Percentiles rank a stretch among this genome's conserved stretches.
Conservation (phyloP, 2,888 invertebrate genomes). For the Neoitamus cyanurus region DNA sequence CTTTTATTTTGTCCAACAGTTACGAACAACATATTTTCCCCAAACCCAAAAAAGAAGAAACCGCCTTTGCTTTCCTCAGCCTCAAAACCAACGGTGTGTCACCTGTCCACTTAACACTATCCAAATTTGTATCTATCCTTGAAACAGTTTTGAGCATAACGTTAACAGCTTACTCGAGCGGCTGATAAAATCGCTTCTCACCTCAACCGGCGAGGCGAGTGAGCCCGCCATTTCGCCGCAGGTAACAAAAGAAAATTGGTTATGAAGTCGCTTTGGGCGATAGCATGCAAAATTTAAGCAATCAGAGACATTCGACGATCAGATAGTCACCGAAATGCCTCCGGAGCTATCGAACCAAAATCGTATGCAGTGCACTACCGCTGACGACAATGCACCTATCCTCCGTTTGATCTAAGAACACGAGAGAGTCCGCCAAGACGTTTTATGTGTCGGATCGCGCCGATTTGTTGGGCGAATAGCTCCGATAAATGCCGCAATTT, state of each 20-base stretch:
- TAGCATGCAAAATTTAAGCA: neutral
- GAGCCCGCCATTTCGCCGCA: neutral
- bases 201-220: neutral
- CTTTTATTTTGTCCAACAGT: neutral
- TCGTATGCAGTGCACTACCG: neutral
- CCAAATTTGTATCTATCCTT: constrained; percentile 10
- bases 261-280: constrained; percentile 6
- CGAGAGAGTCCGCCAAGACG: neutral
- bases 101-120: neutral
- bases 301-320: neutral
- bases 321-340: neutral
- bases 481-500: neutral
- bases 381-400: neutral
- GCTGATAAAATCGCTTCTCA: neutral
- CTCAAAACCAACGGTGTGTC: neutral
- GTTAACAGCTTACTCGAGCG: neutral
- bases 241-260: constrained; percentile 12
- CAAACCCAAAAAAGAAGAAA: neutral
- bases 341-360: neutral
- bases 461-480: constrained; percentile 1
- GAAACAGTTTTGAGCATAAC: neutral
- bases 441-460: neutral
- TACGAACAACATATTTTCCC: neutral
- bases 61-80: no score
- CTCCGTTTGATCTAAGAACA: constrained; percentile 4